phyloP scores from a whole-genome alignment of 2,888 invertebrate species.

The Biston betularia region DNA sequence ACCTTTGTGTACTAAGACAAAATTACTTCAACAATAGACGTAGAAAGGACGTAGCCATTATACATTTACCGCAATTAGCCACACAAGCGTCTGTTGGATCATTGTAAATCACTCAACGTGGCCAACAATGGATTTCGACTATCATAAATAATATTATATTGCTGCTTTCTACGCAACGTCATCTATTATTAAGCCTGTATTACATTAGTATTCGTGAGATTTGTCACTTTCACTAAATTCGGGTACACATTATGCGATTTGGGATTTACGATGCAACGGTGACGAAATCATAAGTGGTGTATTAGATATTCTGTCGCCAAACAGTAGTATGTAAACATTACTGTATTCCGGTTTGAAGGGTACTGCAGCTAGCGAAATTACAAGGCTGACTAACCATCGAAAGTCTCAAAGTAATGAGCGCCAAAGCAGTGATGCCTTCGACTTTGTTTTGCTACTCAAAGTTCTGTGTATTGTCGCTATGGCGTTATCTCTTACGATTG shows the following conservation, averaged over 20 bases:
- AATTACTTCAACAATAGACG: slow-evolving; percentile 27
- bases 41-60: slow-evolving; percentile 32
- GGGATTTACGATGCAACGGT: slow-evolving; percentile 45
- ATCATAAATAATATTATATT: slow-evolving; percentile 73
- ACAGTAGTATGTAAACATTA: too few relatives aligned
- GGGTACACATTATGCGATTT: slow-evolving; percentile 76
- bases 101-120: slow-evolving; percentile 71
- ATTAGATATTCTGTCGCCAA: too few relatives aligned
- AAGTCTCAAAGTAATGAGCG: too few relatives aligned
- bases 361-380: too few relatives aligned
- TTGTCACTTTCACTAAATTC: slow-evolving; percentile 80
- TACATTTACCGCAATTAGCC: slow-evolving; percentile 42
- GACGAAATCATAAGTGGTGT: slow-evolving; percentile 16
- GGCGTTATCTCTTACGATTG: too few relatives aligned
- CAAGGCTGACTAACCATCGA: too few relatives aligned
- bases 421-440: too few relatives aligned
- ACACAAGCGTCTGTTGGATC: slow-evolving; percentile 45
- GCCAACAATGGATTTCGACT: slow-evolving; percentile 70
- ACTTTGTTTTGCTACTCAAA: too few relatives aligned
- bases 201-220: slow-evolving; percentile 72
- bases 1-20: slow-evolving; percentile 7
- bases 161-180: slow-evolving; percentile 71
- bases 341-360: too few relatives aligned
- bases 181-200: slow-evolving; percentile 76
- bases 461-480: too few relatives aligned